phyloP scores from a whole-genome alignment of 2,888 invertebrate genomes.

The Pachycephus smyrnensis region DNA sequence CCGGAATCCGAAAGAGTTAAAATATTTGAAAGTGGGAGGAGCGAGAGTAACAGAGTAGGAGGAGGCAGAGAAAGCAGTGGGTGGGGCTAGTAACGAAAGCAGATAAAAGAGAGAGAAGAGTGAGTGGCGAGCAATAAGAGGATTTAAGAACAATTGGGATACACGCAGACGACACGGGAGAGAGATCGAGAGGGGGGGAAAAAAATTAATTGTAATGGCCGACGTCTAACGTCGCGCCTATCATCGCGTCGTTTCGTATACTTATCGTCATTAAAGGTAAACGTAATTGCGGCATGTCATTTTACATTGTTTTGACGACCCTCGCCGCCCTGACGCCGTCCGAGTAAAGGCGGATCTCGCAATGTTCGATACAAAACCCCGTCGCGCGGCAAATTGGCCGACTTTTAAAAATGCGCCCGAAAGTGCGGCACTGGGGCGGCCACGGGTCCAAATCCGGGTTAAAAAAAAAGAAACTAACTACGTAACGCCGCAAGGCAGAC shows the following conservation, averaged over 20 bases:
- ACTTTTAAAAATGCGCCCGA: constrained; percentile 5
- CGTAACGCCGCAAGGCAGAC: constrained; percentile 62
- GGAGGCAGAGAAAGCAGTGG: constrained; percentile 6
- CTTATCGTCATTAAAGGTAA: background rate
- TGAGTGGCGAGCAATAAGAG: background rate
- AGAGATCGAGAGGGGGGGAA: background rate
- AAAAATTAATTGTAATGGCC: constrained; percentile 29
- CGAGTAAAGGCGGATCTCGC: constrained; percentile 20
- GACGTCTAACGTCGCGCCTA: constrained; percentile 33
- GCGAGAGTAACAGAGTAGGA: constrained; percentile 10
- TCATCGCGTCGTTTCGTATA: constrained; percentile 1
- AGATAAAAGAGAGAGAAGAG: constrained; percentile 13
- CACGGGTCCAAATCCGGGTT: background rate
- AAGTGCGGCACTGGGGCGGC: constrained; percentile 15
- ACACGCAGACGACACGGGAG: background rate
- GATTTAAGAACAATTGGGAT: background rate
- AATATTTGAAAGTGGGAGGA: background rate
- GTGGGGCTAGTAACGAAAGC: background rate
- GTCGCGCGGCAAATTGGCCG: constrained; percentile 14
- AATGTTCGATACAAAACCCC: constrained; percentile 44
- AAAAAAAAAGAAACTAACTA: constrained; percentile 33
- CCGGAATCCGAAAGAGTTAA: background rate
- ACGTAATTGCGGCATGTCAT: constrained; percentile 39
- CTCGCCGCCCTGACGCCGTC: constrained; percentile 24
- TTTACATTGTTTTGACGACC: constrained; percentile 31